Conservation (phyloP, 2,113 vertebrate species). For the Daubentonia madagascariensis region DNA sequence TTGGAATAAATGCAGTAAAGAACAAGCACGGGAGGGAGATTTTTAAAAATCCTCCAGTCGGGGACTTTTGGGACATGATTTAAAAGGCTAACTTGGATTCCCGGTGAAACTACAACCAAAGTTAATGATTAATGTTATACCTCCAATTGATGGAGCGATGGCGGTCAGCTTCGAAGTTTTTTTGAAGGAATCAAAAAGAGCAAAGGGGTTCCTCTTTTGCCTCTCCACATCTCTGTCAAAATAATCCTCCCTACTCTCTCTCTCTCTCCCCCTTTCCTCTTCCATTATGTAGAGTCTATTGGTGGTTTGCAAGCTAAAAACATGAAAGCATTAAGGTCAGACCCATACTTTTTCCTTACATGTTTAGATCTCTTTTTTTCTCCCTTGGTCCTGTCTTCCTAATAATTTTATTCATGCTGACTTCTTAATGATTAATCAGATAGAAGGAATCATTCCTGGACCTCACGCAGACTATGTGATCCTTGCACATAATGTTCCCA, state of each 20-base stretch:
- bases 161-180: neutral
- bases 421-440: neutral
- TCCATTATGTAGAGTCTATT: neutral
- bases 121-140: neutral
- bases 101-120: neutral
- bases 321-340: neutral
- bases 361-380: neutral
- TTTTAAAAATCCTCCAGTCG: neutral
- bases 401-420: neutral
- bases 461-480: neutral
- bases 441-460: too few species aligned
- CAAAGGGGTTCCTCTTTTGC: neutral
- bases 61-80: neutral
- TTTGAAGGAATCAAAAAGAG: neutral
- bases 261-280: neutral
- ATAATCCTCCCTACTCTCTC: neutral
- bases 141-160: neutral
- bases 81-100: neutral
- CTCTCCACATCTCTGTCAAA: neutral
- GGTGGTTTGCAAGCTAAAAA: neutral
- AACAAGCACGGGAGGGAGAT: neutral
- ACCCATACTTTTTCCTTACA: neutral
- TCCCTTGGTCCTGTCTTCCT: neutral
- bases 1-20: neutral
- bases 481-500: rapidly evolving